Base-by-base conservation (phyloP, 2,113 vertebrate species). In the Phalacrocorax aristotelis region DNA sequence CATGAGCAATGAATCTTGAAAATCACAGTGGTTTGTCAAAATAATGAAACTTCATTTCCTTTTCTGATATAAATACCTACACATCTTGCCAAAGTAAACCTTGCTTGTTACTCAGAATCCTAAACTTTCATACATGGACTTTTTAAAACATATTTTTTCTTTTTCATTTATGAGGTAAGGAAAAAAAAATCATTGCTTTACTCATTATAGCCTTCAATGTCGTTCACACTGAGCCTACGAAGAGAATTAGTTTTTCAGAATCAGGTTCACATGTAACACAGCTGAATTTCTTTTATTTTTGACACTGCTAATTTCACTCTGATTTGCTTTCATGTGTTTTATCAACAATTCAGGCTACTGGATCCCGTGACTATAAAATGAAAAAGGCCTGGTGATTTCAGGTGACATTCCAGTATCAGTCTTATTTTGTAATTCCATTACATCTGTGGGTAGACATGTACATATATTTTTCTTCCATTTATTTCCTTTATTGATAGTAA, bases 11-110 rank as follows among this genome's bases (percentile, higher is more conserved):
- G 60, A 96, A 93, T 95, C 88, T 93, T 94, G 88, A 92, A 95
- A 97, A 88, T 68, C 42, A 72, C 76, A 66, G 42, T 32, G 29
- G 78, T 92, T 96, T 95, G 58, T 96, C 92, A 94, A 92, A 94
- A 83, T 92, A 96, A 96, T 93, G 93, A 86, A 88, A 96, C 92
- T 97, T 49, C 22, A 19, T 94, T 96, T 96, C 42, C 79, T 96
- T 96, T 95, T 96, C 79, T 62, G 66, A 88, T 90, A 93, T n/a
- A 95, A 95, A 92, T 94, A 46, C 60, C 49, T 92, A 70, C 64
- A 93, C 5, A 86, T 75, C 82, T 86, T 83, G 54, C 82, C 44
- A 93, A 94, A 92, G 32, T 76, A 95, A 94, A 80, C 79, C 54
- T 90, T 71, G 34, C 51, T 74, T 92, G 58, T 38, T 90, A 36